Evolutionary conservation across 1,140 invertebrate genomes (phyloP).

Genomic region (Phortica variegata): DNA sequence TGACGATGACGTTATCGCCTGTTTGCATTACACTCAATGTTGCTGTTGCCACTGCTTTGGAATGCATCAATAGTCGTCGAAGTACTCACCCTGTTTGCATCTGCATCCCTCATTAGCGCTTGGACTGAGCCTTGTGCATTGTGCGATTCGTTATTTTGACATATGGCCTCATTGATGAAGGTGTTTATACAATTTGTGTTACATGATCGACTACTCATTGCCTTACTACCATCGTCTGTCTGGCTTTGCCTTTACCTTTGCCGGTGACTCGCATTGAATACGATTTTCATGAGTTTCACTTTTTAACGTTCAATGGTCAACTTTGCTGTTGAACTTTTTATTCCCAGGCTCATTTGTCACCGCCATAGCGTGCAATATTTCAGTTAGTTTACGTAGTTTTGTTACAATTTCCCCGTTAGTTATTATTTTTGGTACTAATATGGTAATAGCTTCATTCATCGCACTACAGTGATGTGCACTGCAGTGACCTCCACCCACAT

Average conservation of each 20-base stretch:
- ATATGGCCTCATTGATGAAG: constrained; percentile 44
- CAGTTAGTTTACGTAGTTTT: too few relatives aligned
- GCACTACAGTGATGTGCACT: too few relatives aligned
- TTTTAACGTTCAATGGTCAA: constrained; percentile 29
- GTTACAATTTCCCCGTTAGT: too few relatives aligned
- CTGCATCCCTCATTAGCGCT: not conserved
- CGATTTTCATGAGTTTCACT: constrained; percentile 37
- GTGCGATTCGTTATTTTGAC: constrained; percentile 38
- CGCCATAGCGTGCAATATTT: constrained; percentile 37
- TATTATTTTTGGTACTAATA: constrained; percentile 1
- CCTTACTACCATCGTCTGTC: too few relatives aligned
- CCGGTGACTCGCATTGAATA: not conserved
- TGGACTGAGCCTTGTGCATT: constrained; percentile 24
- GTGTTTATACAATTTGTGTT: constrained; percentile 16
- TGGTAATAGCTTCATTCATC: constrained; percentile 46
- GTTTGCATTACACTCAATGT: constrained; percentile 37
- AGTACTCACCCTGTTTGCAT: too few relatives aligned
- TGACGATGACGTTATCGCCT: too few relatives aligned
- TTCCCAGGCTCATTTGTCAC: constrained; percentile 29
- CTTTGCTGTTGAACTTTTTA: constrained; percentile 9
- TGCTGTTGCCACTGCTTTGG: constrained; percentile 32
- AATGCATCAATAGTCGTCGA: too few relatives aligned
- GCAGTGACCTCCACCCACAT: too few relatives aligned
- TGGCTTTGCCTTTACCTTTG: too few relatives aligned
- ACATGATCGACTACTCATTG: too few relatives aligned